These are phyloP conservation scores for Hyposmocoma kahamanoa DNA, from an alignment of 1,140 invertebrate species.

Conservation along the genomic window DNA sequence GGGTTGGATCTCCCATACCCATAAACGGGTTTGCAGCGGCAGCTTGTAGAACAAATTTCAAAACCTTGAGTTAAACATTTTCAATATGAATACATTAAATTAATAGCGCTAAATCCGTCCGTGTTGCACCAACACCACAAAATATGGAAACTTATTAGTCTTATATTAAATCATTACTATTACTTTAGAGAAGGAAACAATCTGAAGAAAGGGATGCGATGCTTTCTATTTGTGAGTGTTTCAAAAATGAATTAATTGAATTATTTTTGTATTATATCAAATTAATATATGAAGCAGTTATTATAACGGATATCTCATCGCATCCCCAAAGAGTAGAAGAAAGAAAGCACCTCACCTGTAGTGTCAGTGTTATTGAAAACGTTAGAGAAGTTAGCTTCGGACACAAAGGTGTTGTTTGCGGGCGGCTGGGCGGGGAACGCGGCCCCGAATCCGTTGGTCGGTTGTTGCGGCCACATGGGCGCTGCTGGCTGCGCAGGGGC, in stretches of 20 bases:
- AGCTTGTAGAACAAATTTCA: conserved; percentile 76
- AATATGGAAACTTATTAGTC: neutral
- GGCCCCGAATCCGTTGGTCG: conserved; percentile 73
- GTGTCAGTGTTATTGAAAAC: conserved; percentile 86
- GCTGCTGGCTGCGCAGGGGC: conserved; percentile 23
- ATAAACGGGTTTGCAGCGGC: conserved; percentile 75
- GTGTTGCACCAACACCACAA: neutral
- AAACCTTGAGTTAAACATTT: neutral
- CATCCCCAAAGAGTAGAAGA: neutral
- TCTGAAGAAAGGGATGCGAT: too few species aligned
- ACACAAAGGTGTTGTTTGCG: conserved; percentile 85
- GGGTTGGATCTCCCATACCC: conserved; percentile 73
- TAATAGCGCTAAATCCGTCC: too few species aligned
- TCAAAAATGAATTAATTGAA: too few species aligned
- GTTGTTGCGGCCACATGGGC: conserved; percentile 24
- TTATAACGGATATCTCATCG: neutral
- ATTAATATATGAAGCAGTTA: neutral
- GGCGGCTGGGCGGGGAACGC: conserved; percentile 48
- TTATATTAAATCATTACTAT: neutral
- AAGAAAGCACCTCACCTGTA: conserved; percentile 75
- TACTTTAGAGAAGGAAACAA: neutral
- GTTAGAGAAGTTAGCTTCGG: conserved; percentile 88
- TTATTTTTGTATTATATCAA: too few species aligned
- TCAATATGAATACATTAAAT: too few species aligned
- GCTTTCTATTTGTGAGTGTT: too few species aligned